Evolutionary conservation across 2,888 invertebrate species (phyloP).

Genomic region (Agonopterix arenella): DNA sequence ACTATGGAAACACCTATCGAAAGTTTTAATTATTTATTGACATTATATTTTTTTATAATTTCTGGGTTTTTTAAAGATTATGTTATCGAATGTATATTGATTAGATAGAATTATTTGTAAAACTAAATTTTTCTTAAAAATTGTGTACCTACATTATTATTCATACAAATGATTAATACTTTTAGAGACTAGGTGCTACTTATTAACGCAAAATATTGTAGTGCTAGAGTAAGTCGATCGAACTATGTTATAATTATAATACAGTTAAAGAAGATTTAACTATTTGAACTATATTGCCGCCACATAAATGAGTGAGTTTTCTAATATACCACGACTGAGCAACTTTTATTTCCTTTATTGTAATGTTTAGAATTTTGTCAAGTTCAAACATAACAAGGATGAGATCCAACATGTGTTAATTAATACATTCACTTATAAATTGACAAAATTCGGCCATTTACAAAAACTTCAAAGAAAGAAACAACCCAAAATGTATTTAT

Average conservation of each 20-base stretch:
- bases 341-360: too few species aligned
- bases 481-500: too few species aligned
- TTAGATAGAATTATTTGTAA: slow-evolving; percentile 12
- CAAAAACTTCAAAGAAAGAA: too few species aligned
- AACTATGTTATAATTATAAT: background rate
- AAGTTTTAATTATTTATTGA: slow-evolving; percentile 13
- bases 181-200: slow-evolving; percentile 17
- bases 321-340: too few species aligned
- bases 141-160: slow-evolving; percentile 3
- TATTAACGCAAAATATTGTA: slow-evolving; percentile 9
- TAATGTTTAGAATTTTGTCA: too few species aligned
- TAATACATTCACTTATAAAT: too few species aligned
- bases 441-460: too few species aligned
- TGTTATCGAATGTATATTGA: slow-evolving; percentile 8
- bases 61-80: slow-evolving; percentile 3
- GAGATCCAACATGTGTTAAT: too few species aligned
- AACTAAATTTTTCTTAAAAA: slow-evolving; percentile 5
- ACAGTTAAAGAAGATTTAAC: background rate
- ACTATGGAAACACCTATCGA: slow-evolving; percentile 14
- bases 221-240: slow-evolving; percentile 3
- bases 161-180: slow-evolving; percentile 12
- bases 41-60: slow-evolving; percentile 11
- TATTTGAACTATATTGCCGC: too few species aligned
- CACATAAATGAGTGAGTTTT: too few species aligned
- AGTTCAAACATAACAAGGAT: too few species aligned